These are phyloP conservation scores for Plectrocnemia conspersa DNA, from an alignment of 1,140 invertebrate genomes.

Conservation along the genomic window DNA sequence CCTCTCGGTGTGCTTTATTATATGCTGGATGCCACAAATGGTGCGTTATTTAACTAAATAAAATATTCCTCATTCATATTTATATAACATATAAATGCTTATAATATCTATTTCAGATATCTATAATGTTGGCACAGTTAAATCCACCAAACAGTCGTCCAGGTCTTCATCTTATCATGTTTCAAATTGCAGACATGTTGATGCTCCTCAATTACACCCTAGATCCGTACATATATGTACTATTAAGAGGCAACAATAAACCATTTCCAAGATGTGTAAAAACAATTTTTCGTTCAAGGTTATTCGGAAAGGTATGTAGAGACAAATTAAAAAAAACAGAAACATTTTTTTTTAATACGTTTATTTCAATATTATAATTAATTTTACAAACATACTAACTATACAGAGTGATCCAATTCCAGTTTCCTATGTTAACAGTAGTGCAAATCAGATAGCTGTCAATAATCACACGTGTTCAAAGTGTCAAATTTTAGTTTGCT, in stretches of 20 bases:
- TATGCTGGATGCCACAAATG: constrained; percentile 85
- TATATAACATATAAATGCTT: background rate
- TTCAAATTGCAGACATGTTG: constrained; percentile 63
- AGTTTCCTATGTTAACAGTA: too few relatives aligned
- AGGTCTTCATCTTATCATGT: constrained; percentile 42
- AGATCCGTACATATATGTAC: constrained; percentile 78
- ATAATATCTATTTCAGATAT: constrained; percentile 51
- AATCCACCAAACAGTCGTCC: constrained; percentile 28
- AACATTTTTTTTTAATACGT: too few relatives aligned
- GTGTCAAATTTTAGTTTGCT: too few relatives aligned
- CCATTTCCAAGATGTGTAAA: constrained; percentile 34
- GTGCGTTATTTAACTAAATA: constrained; percentile 45
- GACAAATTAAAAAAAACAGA: too few relatives aligned
- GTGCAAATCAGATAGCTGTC: too few relatives aligned
- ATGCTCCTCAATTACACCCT: constrained; percentile 78
- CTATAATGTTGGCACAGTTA: constrained; percentile 62
- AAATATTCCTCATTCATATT: constrained; percentile 11
- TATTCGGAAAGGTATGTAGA: constrained; percentile 35
- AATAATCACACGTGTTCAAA: too few relatives aligned
- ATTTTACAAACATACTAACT: too few relatives aligned
- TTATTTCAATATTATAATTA: too few relatives aligned
- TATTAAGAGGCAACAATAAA: constrained; percentile 54
- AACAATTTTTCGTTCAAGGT: constrained; percentile 31
- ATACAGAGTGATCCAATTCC: too few relatives aligned
- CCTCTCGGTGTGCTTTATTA: constrained; percentile 73